A percentile compares a stretch with the other conserved stretches of the same genome.
phyloP scores from a whole-genome alignment of 2,888 invertebrate genomes.

The Heliconius aoede region DNA sequence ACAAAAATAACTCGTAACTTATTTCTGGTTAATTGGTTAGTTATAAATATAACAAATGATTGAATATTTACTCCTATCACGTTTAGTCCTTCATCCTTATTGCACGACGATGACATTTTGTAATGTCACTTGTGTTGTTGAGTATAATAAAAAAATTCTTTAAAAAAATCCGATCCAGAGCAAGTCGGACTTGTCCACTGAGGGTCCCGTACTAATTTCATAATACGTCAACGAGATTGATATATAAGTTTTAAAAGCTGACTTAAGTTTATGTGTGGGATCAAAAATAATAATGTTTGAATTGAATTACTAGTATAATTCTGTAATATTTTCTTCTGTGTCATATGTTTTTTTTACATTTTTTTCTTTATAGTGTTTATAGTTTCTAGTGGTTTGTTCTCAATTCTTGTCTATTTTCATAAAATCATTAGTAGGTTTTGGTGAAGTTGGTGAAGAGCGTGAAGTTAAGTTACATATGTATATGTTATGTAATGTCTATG shows the following conservation, averaged over 20 bases:
- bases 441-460: too few relatives aligned
- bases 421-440: too few relatives aligned
- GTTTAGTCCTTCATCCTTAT: not conserved
- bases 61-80: slow-evolving; percentile 1
- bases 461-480: too few relatives aligned
- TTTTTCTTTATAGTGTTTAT: too few relatives aligned
- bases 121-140: not conserved
- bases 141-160: not conserved
- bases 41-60: not conserved
- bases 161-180: too few relatives aligned
- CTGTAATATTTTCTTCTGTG: not conserved
- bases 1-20: not conserved
- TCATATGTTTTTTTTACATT: too few relatives aligned
- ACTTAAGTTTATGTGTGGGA: not conserved
- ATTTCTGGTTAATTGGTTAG: not conserved
- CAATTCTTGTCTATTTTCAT: too few relatives aligned
- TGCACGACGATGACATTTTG: not conserved
- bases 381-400: too few relatives aligned
- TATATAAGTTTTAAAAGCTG: not conserved
- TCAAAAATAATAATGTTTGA: too few relatives aligned
- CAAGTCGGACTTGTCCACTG: not conserved
- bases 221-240: not conserved
- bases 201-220: not conserved
- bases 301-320: not conserved
- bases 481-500: too few relatives aligned